A percentile compares a stretch with the other conserved stretches of the same genome.
Evolutionary conservation across 2,113 vertebrate species (phyloP).

Genomic region (Gallinago undulata): DNA sequence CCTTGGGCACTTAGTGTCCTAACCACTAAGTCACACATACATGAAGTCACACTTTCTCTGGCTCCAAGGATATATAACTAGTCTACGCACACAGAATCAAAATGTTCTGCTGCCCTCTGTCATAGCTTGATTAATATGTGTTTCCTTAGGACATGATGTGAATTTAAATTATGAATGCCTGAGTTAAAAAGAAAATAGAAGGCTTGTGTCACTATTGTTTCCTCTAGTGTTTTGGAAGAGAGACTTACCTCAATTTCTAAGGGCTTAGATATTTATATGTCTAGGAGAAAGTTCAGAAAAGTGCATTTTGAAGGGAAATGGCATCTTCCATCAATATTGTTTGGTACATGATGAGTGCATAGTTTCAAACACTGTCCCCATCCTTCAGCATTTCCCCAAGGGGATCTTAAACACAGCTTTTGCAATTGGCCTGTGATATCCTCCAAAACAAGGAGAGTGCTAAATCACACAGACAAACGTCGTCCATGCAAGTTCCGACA

Average conservation of each 20-base stretch:
- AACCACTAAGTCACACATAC: slow-evolving; percentile 3
- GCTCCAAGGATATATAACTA: not conserved
- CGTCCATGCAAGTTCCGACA: not conserved
- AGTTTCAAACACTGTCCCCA: not conserved
- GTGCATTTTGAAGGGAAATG: not conserved
- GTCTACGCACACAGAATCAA: not conserved
- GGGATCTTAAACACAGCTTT: not conserved
- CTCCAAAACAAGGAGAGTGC: not conserved
- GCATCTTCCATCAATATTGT: not conserved
- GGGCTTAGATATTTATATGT: not conserved
- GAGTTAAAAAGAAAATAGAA: not conserved
- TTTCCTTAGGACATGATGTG: not conserved
- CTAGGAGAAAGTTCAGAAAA: not conserved
- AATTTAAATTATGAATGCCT: not conserved
- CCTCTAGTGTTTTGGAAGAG: not conserved
- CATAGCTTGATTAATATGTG: not conserved
- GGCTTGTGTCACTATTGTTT: not conserved
- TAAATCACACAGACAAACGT: not conserved
- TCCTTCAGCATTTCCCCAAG: not conserved
- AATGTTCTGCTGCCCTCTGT: not conserved
- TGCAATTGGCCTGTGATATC: not conserved
- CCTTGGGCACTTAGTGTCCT: not conserved
- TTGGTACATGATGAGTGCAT: not conserved
- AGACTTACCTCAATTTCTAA: not conserved
- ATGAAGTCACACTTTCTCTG: not conserved